A percentile compares a stretch with the other conserved stretches of the same genome.
Conservation (phyloP, 2,113 vertebrate species). For the Syrrhaptes paradoxus region DNA sequence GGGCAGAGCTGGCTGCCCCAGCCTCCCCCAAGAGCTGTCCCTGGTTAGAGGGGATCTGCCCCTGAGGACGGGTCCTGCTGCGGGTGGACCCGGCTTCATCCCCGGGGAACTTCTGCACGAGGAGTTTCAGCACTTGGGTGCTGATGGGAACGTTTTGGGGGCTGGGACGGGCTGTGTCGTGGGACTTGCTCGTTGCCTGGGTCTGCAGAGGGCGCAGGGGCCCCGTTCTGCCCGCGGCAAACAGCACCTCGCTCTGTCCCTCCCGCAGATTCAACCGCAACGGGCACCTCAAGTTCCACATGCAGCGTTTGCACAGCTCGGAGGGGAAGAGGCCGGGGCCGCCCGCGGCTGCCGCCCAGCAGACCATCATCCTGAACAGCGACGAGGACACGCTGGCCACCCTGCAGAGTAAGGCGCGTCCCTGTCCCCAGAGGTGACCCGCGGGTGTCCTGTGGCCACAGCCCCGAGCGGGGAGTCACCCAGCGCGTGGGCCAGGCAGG, state of each 20-base stretch:
- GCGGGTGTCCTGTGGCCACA: fast-evolving
- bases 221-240: not conserved
- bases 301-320: conserved; percentile 90
- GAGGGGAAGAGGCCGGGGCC: conserved; percentile 75
- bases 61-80: not conserved
- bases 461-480: fast-evolving
- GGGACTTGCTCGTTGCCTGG: fast-evolving
- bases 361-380: conserved; percentile 91
- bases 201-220: not conserved
- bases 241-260: not conserved
- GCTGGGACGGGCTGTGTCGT: fast-evolving
- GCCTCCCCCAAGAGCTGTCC: fast-evolving
- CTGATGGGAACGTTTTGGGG: not conserved
- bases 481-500: not conserved
- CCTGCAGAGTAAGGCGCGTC: conserved; percentile 80
- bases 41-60: not conserved
- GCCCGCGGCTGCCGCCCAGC: conserved; percentile 32
- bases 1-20: not conserved
- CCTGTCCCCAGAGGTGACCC: no score
- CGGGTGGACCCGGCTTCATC: not conserved
- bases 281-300: conserved; percentile 96
- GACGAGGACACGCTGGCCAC: conserved; percentile 90
- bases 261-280: conserved; percentile 92
- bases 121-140: not conserved
- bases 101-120: not conserved